Base-by-base conservation (phyloP, 1,140 invertebrate genomes). In the Ganaspis sp. region DNA sequence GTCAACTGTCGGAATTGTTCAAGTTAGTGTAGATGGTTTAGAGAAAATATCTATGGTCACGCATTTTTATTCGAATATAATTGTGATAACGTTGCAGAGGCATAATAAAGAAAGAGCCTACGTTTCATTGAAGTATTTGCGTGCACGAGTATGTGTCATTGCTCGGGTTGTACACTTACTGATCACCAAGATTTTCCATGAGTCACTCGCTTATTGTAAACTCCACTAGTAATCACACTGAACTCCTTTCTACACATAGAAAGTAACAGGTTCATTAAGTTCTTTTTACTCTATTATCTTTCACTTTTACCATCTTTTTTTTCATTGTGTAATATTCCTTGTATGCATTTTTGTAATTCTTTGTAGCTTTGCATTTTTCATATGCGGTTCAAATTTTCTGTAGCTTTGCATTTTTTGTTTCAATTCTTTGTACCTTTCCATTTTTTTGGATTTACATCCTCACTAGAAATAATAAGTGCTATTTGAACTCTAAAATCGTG, bases 191-290 rank as follows among this genome's bases (percentile, higher is more conserved):
- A 17, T 69, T 69, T 69, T 69, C 64, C 70, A 72, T 72, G 70
- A 72, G 70, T 72, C 70, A 72, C 38, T 12, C 21, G 42, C 42
- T 72, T 49, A 69, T 69, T 37, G 21, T 34, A 69, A 26, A 34
- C 11, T 12, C 12, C 38, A 12, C n/a, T n/a, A 15, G n/a, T 38
- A 45, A 15, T 72, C 9, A 42, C 1, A 49, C 40, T 12, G 38
- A 37, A 72, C 70, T 72, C 70, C 70, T 72, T 53, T 72, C 70
- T 72, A 40, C 42, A 26, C 23, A 29, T 72, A 72, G 40, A 42
- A 53, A 49, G 42, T 72, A 72, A 72, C 42, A 72, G 70, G 70
- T 53, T 72, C 15, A 49, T 49, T 53, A 26, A 23, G 45, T 49
- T 11, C 29, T 53, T 71, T 29, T 72, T 29, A 49, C 34, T 12